Base-by-base conservation (phyloP, 2,113 vertebrate species). In the Aptenodytes patagonicus region DNA sequence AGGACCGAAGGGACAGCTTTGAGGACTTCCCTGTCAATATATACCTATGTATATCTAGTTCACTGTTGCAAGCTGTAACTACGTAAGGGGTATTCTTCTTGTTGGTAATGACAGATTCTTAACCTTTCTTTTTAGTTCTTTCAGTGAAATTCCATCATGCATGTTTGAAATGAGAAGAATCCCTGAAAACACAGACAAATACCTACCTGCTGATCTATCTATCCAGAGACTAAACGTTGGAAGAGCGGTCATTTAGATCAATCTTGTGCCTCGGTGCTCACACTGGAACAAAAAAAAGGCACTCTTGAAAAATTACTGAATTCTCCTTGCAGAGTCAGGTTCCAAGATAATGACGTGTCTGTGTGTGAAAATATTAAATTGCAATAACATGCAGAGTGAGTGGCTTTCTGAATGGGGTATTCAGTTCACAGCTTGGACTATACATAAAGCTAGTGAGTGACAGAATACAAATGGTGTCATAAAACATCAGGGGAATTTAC, bases 281-380 rank as follows among this genome's bases (percentile, higher is more conserved):
- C 85, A 42, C 92, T 91, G 76, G 94, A 95, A 95, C 91, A 78
- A 86, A 93, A 80, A 89, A 71, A 79, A 81, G 75, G 75, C 95
- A 54, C 97, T 97, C 97, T 96, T 95, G 96, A 98, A 98, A 98
- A 98, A 98, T 98, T 95, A 97, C 93, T 93, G 98, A 98, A 98
- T 98, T 98, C 98, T 98, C 98, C 98, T 97, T 97, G 97, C 97
- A 98, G 99, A 98, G 98, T 99, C 98, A 68, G 98, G 98, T 99
- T 99, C 98, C 99, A 97, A 98, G 98, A 99, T 99, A 99, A 99
- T 99, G 99, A 99, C 97, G 99, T 98, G 99, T 98, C 99, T 98
- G 98, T 98, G 99, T 99, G 99, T 98, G 99, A 99, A 99, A 99
- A 99, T 99, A 99, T 99, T 99, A 98, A 99, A 99, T 99, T 99